Evolutionary conservation across 2,888 invertebrate species (phyloP).

Genomic region (Lottia scabra): DNA sequence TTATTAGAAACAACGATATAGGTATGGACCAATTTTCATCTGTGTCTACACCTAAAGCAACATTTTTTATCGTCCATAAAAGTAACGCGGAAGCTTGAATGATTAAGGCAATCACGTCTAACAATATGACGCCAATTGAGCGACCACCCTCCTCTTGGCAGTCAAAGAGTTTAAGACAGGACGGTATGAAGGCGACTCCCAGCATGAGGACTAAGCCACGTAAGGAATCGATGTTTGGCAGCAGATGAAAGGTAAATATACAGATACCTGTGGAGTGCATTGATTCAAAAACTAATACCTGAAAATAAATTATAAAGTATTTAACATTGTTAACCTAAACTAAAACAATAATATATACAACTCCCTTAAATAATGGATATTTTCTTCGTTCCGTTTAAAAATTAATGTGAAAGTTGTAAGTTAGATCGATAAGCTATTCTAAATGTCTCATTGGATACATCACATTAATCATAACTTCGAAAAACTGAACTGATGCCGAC

Average conservation of each 20-base stretch:
- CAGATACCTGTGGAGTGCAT: constrained; percentile 89
- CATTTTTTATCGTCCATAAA: constrained; percentile 46
- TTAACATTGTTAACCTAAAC: too few relatives aligned
- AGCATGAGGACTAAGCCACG: constrained; percentile 97
- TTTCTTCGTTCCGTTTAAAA: neutral
- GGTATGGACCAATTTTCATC: constrained; percentile 81
- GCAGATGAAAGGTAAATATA: constrained; percentile 85
- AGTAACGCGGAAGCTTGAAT: constrained; percentile 46
- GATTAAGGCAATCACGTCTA: constrained; percentile 42
- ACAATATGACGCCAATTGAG: constrained; percentile 34
- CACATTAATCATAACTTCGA: too few relatives aligned
- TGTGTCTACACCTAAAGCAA: constrained; percentile 26
- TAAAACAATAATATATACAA: neutral
- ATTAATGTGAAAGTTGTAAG: too few relatives aligned
- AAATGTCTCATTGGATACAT: too few relatives aligned
- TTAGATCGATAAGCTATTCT: too few relatives aligned
- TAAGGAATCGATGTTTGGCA: constrained; percentile 93
- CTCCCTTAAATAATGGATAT: neutral
- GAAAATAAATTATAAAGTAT: constrained; percentile 25
- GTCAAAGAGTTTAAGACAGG: constrained; percentile 65
- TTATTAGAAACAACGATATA: constrained; percentile 84
- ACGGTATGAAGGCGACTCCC: constrained; percentile 92
- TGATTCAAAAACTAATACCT: constrained; percentile 85
- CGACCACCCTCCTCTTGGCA: constrained; percentile 38
- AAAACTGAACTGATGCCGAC: too few relatives aligned